phyloP scores from a whole-genome alignment of 2,888 invertebrate genomes.

The Xanthia togata region DNA sequence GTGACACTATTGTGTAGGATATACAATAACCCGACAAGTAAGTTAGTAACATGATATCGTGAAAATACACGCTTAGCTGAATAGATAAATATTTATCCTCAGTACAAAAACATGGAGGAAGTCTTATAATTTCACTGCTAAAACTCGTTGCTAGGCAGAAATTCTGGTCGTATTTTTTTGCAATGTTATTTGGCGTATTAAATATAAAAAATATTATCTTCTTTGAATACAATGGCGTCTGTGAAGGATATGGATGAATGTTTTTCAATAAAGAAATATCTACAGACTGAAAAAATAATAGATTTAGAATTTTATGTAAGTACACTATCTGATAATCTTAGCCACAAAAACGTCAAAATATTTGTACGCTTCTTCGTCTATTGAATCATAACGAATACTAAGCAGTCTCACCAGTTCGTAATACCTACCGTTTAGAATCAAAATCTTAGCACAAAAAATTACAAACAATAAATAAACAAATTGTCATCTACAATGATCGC shows the following conservation, averaged over 20 bases:
- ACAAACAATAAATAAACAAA: constrained; percentile 62
- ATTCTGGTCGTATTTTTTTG: constrained; percentile 17
- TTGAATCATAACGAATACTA: not conserved
- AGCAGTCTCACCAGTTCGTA: not conserved
- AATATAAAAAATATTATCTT: constrained; percentile 21
- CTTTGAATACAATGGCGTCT: constrained; percentile 30
- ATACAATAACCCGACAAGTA: constrained; percentile 54
- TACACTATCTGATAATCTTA: not conserved
- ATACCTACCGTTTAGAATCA: not conserved
- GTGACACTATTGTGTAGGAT: constrained; percentile 49
- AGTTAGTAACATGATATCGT: constrained; percentile 48
- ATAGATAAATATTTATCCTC: constrained; percentile 61
- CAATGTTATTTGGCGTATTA: constrained; percentile 30
- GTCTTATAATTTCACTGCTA: constrained; percentile 47
- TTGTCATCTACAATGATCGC: constrained; percentile 68
- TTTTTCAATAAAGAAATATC: constrained; percentile 6
- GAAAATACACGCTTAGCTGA: constrained; percentile 53
- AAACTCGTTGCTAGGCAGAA: constrained; percentile 27
- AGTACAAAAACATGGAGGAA: constrained; percentile 39
- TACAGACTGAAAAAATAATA: not conserved
- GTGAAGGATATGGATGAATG: not conserved
- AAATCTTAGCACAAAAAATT: not conserved
- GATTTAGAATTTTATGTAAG: not conserved
- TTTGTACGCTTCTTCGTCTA: not conserved
- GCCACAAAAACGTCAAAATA: not conserved